Evolutionary conservation across 2,113 vertebrate genomes (phyloP).

Genomic region (Terrapene triunguis): DNA sequence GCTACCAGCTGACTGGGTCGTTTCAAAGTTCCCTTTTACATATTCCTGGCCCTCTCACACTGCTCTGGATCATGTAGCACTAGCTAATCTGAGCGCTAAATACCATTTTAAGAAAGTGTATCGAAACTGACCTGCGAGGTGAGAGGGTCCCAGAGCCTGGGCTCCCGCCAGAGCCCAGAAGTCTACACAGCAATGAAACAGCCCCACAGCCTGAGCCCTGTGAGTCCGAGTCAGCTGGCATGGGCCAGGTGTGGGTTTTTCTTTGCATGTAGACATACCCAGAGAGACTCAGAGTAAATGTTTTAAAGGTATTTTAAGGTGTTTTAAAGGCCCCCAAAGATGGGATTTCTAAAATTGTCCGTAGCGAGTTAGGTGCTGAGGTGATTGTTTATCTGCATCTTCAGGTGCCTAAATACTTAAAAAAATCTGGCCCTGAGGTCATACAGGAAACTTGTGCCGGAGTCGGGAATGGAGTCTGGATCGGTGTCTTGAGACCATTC

Average conservation of each 20-base stretch:
- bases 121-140: not conserved
- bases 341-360: too few species aligned
- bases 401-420: not conserved
- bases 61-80: rapidly evolving
- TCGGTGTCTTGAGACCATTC: not conserved
- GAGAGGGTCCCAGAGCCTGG: not conserved
- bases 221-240: not conserved
- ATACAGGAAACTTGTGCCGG: not conserved
- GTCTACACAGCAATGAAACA: not conserved
- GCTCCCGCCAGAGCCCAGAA: not conserved
- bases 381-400: not conserved
- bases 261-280: too few species aligned
- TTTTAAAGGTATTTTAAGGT: too few species aligned
- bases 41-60: not conserved
- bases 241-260: not conserved
- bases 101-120: not conserved
- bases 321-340: too few species aligned
- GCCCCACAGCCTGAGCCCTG: not conserved
- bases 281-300: too few species aligned
- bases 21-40: not conserved
- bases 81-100: not conserved
- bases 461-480: not conserved
- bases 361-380: too few species aligned
- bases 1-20: not conserved
- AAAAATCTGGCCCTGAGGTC: rapidly evolving